Conservation (phyloP, 2,113 vertebrate genomes). For the Chiloscyllium plagiosum region DNA sequence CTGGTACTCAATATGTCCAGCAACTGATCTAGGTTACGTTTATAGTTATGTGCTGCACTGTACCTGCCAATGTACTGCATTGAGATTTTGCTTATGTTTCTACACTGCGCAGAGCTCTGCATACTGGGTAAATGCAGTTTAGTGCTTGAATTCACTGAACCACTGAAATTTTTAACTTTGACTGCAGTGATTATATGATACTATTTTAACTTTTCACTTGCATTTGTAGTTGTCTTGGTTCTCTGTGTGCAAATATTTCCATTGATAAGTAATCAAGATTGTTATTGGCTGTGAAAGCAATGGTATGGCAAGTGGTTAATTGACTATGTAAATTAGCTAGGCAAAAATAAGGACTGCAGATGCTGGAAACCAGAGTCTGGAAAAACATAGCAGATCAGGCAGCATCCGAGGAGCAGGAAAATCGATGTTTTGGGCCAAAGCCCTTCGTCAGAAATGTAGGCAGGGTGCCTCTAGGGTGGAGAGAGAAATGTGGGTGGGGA, state of each 20-base stretch:
- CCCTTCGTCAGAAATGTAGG: no score
- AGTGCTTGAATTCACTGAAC: not conserved
- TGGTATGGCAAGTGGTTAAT: not conserved
- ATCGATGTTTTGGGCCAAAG: no score
- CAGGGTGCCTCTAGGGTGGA: no score
- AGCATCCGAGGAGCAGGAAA: no score
- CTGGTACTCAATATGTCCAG: not conserved
- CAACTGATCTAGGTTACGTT: not conserved
- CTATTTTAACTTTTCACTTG: not conserved
- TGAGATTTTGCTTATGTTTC: not conserved
- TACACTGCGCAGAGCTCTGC: not conserved
- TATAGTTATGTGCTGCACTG: not conserved
- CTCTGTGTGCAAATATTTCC: not conserved
- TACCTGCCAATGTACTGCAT: not conserved
- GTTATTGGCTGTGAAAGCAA: not conserved
- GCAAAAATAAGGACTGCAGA: no score
- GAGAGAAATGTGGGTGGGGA: no score
- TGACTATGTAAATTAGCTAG: no score
- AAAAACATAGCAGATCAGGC: no score
- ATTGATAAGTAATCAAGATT: not conserved
- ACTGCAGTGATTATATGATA: not conserved
- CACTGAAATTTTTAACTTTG: not conserved
- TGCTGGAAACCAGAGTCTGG: no score
- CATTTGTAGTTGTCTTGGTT: not conserved
- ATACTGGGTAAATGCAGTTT: not conserved